Evolutionary conservation across 2,797 vertebrate species (phyloP).

Genomic region (Oreortyx pictus): DNA sequence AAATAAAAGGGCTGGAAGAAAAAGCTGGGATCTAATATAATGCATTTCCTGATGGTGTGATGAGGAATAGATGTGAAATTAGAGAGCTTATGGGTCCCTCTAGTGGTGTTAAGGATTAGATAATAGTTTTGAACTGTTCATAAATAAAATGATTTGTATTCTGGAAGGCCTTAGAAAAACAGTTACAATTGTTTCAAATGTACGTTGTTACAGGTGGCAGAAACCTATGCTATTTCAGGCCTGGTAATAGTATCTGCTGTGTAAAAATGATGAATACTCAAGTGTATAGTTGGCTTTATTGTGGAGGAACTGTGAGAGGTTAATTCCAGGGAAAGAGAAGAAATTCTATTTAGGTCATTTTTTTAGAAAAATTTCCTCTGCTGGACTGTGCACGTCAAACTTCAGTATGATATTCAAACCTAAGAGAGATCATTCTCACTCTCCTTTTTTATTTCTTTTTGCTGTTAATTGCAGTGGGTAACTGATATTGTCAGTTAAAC

Average conservation of each 20-base stretch:
- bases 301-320: accelerated
- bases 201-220: background rate
- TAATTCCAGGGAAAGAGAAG: background rate
- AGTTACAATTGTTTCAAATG: background rate
- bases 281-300: background rate
- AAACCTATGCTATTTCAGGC: background rate
- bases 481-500: background rate
- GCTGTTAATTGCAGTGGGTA: background rate
- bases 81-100: conserved; percentile 44
- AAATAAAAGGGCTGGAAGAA: background rate
- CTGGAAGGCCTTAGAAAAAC: background rate
- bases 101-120: conserved; percentile 29
- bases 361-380: background rate
- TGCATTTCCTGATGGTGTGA: background rate
- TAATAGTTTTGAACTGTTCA: background rate
- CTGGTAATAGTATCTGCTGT: background rate
- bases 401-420: background rate
- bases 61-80: background rate
- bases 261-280: background rate
- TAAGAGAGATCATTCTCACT: background rate
- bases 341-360: background rate
- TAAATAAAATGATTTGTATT: background rate
- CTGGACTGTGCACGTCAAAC: background rate
- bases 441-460: background rate
- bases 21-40: background rate